Percentiles rank a stretch among this genome's conserved stretches.
These are phyloP conservation scores for Illadopsis cleaveri DNA, from an alignment of 2,113 vertebrate genomes.

Conservation along the genomic window DNA sequence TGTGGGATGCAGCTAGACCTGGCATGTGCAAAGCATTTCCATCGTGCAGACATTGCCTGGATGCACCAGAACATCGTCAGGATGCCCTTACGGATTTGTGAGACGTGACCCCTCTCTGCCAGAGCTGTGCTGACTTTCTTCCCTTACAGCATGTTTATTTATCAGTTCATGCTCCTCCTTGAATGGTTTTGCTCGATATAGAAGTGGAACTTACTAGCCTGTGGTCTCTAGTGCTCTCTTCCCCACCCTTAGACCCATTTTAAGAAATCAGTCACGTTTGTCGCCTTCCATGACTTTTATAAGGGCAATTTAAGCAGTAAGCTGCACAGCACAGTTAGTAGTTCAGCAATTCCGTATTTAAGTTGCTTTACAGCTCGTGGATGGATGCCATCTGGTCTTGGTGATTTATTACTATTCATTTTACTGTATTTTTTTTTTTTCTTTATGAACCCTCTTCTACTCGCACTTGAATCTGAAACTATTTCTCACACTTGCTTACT, in stretches of 20 bases:
- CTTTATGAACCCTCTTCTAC: neutral
- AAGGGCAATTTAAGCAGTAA: slow-evolving; percentile 50
- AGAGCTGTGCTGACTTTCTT: neutral
- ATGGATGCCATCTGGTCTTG: slow-evolving; percentile 47
- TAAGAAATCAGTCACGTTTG: slow-evolving; percentile 29
- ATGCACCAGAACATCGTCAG: neutral
- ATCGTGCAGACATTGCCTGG: fast-evolving
- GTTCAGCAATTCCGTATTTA: neutral
- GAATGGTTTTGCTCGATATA: neutral
- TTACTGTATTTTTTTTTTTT: neutral
- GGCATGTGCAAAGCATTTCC: neutral
- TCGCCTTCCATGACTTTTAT: slow-evolving; percentile 5
- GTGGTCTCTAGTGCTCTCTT: neutral
- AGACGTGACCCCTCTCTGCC: neutral
- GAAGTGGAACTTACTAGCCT: neutral
- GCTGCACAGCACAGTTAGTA: slow-evolving; percentile 23
- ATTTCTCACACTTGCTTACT: neutral
- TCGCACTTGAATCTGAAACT: neutral
- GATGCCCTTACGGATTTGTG: neutral
- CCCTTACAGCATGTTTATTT: neutral
- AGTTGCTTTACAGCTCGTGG: slow-evolving; percentile 49
- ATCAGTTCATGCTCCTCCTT: neutral
- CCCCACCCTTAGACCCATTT: neutral
- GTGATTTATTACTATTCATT: slow-evolving; percentile 62
- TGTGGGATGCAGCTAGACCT: slow-evolving; percentile 52